Evolutionary conservation across 2,888 invertebrate species (phyloP).

Genomic region (Athalia rosae): DNA sequence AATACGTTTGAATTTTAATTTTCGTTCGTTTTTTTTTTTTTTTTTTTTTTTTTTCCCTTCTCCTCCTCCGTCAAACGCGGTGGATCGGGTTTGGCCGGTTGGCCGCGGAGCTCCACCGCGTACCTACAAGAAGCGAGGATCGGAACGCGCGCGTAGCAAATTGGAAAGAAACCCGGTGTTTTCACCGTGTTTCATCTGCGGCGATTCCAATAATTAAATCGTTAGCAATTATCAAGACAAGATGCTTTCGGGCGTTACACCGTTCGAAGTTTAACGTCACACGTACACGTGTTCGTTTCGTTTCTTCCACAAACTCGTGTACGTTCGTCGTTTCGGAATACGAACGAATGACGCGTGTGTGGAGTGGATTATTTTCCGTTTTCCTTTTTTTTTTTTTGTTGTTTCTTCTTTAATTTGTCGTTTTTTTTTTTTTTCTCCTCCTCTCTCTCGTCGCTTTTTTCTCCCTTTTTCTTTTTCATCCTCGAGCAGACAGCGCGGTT

Average conservation of each 20-base stretch:
- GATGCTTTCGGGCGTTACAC: slow-evolving; percentile 47
- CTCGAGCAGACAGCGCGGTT: slow-evolving; percentile 48
- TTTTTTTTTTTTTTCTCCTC: slow-evolving; percentile 15
- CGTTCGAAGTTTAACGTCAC: neutral
- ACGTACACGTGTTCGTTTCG: neutral
- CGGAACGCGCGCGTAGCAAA: slow-evolving; percentile 44
- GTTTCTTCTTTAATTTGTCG: no score
- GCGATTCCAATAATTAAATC: slow-evolving; percentile 58
- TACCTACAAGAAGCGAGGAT: neutral
- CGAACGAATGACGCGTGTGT: slow-evolving; percentile 21
- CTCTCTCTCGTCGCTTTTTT: slow-evolving; percentile 12
- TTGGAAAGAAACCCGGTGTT: slow-evolving; percentile 51
- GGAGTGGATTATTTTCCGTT: neutral
- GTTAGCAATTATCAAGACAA: slow-evolving; percentile 55
- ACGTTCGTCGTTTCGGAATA: no score
- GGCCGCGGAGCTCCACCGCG: no score
- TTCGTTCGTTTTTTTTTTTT: neutral
- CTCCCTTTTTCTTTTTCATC: slow-evolving; percentile 38
- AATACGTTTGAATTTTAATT: neutral
- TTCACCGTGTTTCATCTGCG: slow-evolving; percentile 43
- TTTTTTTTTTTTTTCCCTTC: neutral
- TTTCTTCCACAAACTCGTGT: slow-evolving; percentile 15
- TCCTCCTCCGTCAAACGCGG: neutral
- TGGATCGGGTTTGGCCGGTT: neutral
- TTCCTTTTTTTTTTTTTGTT: slow-evolving; percentile 37